These are phyloP conservation scores for Andrena dorsata DNA, from an alignment of 2,888 invertebrate species.

Conservation along the genomic window DNA sequence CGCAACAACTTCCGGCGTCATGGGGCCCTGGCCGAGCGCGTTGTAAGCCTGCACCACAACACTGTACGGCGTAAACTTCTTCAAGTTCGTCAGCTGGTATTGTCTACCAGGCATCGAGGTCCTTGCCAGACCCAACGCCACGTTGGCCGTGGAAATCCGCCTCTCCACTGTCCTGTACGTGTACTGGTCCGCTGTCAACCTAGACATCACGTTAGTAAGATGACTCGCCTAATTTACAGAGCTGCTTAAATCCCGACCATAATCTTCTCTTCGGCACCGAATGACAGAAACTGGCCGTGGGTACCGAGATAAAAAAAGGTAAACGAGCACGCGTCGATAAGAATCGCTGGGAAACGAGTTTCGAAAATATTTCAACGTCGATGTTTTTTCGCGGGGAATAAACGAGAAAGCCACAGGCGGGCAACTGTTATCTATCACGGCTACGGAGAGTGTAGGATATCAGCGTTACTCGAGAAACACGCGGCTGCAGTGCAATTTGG, in stretches of 20 bases:
- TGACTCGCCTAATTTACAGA: too few relatives aligned
- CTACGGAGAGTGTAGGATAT: slow-evolving; percentile 43
- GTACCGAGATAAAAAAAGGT: too few relatives aligned
- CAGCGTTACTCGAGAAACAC: slow-evolving; percentile 50
- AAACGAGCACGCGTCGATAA: not conserved
- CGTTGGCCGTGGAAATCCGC: slow-evolving; percentile 82
- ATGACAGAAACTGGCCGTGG: too few relatives aligned
- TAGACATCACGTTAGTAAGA: slow-evolving; percentile 42
- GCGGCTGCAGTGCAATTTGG: slow-evolving; percentile 15
- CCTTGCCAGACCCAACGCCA: slow-evolving; percentile 81
- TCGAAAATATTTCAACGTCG: slow-evolving; percentile 49
- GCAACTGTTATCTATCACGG: slow-evolving; percentile 57
- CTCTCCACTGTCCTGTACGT: slow-evolving; percentile 83
- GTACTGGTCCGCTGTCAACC: slow-evolving; percentile 80
- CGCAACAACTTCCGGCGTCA: slow-evolving; percentile 86
- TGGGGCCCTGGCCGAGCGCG: slow-evolving; percentile 86
- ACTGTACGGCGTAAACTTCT: slow-evolving; percentile 86
- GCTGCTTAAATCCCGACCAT: too few relatives aligned
- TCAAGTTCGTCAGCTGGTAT: slow-evolving; percentile 83
- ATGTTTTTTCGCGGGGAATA: slow-evolving; percentile 35
- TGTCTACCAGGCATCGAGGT: slow-evolving; percentile 83
- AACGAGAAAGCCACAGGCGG: slow-evolving; percentile 36
- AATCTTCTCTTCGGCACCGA: too few relatives aligned
- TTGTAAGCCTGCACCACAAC: slow-evolving; percentile 86
- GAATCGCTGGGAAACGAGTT: not conserved